Base-by-base conservation (phyloP, 2,888 invertebrate species). In the Parnassius mnemosyne region DNA sequence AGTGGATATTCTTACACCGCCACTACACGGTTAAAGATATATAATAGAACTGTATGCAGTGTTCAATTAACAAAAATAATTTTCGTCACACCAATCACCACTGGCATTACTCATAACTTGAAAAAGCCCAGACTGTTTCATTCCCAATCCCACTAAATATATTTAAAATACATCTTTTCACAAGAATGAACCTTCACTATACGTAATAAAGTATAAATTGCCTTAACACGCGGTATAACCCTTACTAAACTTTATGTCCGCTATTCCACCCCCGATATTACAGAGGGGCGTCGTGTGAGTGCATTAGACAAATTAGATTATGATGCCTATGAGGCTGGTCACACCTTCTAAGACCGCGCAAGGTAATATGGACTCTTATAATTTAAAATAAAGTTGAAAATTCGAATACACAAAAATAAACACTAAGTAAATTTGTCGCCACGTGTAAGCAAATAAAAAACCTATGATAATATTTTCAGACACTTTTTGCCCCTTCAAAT, bases 301-400 rank as follows among this genome's bases (percentile, higher is more conserved):
- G 79, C 81, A 83, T 83, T 81, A 81, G 68, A 74, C 74, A 80
- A 80, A 83, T 83, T 79, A 76, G 71, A 81, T 83, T 79, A 81
- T 73, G 67, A 67, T 59, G 54, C 59, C 59, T 46, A 58, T n/a
- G 56, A 63, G 55, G 44, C 47, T 47, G 59, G 59, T 56, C 61
- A 65, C 61, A 57, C 59, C 61, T 64, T 64, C 56, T 20, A 53
- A 52, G n/a, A 42, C 42, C 9, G 53, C 16, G 11, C 41, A 52
- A 41, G n/a, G 55, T 34, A 59, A 59, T 25, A 51, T 54, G 13
- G 13, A 59, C 63, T 13, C n/a, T 59, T 42, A 2, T 7, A 1
- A 16, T 12, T 46, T 25, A 10, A 34, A 42, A 13, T 61, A 55
- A 51, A 54, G 52, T 11, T n/a, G 16, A 58, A 47, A 53, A 3